Percentiles rank a stretch among this genome's conserved stretches.
Evolutionary conservation across 2,113 vertebrate species (phyloP).

Genomic region (Sphyrna mokarran): DNA sequence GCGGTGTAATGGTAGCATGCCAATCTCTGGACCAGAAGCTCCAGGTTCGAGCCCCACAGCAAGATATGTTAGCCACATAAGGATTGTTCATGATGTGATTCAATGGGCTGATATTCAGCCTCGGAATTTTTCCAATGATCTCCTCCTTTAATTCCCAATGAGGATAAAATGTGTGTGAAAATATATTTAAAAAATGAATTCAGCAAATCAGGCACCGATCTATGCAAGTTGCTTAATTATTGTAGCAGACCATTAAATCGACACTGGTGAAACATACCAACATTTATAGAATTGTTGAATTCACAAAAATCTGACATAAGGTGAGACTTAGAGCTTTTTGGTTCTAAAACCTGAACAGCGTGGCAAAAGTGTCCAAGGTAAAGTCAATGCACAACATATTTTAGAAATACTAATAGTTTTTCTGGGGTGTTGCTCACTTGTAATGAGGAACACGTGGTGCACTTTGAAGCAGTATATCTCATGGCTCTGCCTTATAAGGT

Average conservation of each 20-base stretch:
- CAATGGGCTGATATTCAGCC: no score
- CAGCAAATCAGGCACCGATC: background rate
- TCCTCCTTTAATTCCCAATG: no score
- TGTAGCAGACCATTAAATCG: background rate
- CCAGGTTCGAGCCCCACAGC: no score
- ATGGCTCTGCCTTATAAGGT: background rate
- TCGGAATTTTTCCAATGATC: no score
- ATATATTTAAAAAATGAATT: no score
- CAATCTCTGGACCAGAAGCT: no score
- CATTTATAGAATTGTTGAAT: background rate
- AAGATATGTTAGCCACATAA: no score
- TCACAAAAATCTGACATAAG: background rate
- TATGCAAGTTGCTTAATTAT: background rate
- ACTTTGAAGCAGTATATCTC: background rate
- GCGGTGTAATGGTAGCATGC: no score
- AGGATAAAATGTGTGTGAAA: no score
- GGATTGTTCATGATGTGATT: no score
- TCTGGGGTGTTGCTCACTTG: background rate
- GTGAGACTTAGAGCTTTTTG: background rate
- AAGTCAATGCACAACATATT: background rate
- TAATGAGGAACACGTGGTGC: background rate
- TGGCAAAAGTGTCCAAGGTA: background rate
- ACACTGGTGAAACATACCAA: background rate
- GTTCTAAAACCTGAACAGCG: background rate
- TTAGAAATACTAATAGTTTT: background rate